These are phyloP conservation scores for Alaudala cheleensis DNA, from an alignment of 2,113 vertebrate genomes.

Conservation along the genomic window DNA sequence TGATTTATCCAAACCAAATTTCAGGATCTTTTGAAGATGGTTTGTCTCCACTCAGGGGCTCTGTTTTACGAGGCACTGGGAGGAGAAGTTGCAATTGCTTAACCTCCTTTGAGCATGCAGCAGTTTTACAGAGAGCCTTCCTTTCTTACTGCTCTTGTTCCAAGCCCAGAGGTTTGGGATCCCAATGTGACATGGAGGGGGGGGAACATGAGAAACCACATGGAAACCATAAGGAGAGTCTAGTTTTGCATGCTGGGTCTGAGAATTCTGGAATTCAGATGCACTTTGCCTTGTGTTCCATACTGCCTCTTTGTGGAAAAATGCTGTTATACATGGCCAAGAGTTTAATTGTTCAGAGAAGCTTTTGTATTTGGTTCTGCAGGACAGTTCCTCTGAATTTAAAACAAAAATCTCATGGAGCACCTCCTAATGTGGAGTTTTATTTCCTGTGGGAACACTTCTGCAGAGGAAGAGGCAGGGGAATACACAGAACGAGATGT, in stretches of 20 bases:
- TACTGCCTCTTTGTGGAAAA: slow-evolving; percentile 56
- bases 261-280: not conserved
- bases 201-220: not conserved
- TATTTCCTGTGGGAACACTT: slow-evolving; percentile 34
- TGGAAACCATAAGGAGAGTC: not conserved
- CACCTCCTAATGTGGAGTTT: not conserved
- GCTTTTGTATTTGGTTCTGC: not conserved
- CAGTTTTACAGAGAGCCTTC: not conserved
- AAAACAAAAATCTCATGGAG: not conserved
- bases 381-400: not conserved
- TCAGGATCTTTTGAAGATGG: slow-evolving; percentile 30
- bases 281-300: not conserved
- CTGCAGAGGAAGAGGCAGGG: slow-evolving; percentile 1
- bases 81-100: not conserved
- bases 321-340: not conserved
- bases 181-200: not conserved
- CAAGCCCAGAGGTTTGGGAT: not conserved
- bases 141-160: not conserved
- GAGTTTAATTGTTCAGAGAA: not conserved
- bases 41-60: not conserved
- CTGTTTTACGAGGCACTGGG: not conserved
- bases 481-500: slow-evolving; percentile 29
- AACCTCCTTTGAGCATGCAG: not conserved
- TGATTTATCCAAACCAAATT: not conserved
- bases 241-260: not conserved